Evolutionary conservation across 2,797 vertebrate genomes (phyloP).

Genomic region (Coilia nasus): DNA sequence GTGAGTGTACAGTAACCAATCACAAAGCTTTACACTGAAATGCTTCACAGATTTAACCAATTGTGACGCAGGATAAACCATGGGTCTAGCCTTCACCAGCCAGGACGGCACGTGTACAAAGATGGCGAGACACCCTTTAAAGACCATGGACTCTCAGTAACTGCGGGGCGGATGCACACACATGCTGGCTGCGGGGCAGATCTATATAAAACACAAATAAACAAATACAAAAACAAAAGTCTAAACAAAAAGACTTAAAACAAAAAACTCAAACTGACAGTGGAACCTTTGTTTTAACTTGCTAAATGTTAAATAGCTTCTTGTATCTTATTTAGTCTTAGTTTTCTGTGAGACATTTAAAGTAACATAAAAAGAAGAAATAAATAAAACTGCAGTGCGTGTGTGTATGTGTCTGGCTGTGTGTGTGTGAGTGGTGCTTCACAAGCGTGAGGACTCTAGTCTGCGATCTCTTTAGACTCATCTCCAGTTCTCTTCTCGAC

Average conservation of each 20-base stretch:
- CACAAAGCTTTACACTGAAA: not conserved
- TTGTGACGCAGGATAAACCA: not conserved
- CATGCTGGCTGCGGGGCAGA: not conserved
- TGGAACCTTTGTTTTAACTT: not conserved
- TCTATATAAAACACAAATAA: constrained; percentile 11
- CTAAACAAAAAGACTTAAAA: not conserved
- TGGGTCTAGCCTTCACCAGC: not conserved
- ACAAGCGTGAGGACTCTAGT: constrained; percentile 52
- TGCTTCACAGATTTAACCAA: not conserved
- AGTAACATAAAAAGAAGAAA: constrained; percentile 40
- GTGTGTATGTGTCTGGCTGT: not conserved
- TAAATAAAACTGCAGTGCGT: constrained; percentile 38
- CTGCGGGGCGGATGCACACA: not conserved
- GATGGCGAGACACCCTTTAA: not conserved
- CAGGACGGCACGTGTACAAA: not conserved
- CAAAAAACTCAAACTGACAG: not conserved
- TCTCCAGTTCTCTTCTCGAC: constrained; percentile 76
- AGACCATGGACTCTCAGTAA: not conserved
- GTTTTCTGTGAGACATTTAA: constrained; percentile 31
- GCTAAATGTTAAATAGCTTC: not conserved
- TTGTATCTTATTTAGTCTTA: not conserved
- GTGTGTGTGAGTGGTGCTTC: constrained; percentile 28
- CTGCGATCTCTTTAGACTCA: constrained; percentile 73
- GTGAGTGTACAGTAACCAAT: not conserved
- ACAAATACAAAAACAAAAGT: not conserved